phyloP scores from a whole-genome alignment of 2,113 vertebrate species.

The Hippoglossus stenolepis region DNA sequence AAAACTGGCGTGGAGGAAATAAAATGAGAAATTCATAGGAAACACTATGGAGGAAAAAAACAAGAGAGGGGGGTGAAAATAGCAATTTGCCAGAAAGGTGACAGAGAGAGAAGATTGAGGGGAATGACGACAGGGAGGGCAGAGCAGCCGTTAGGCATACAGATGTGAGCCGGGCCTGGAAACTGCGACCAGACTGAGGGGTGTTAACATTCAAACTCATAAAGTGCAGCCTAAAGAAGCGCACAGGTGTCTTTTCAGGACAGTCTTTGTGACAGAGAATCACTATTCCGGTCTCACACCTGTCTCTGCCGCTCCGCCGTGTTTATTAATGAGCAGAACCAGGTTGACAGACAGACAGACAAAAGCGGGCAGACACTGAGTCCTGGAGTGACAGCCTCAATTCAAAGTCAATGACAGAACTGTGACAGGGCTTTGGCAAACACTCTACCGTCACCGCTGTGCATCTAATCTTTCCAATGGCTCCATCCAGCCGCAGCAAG shows the following conservation, averaged over 20 bases:
- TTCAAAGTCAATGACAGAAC: conserved; percentile 51
- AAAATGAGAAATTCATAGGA: conserved; percentile 60
- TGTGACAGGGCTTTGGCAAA: conserved; percentile 48
- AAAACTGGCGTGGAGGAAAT: conserved; percentile 58
- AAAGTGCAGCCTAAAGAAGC: not conserved
- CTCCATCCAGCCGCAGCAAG: conserved; percentile 30
- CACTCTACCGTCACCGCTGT: conserved; percentile 31
- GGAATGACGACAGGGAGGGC: conserved; percentile 1
- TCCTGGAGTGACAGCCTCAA: conserved; percentile 51
- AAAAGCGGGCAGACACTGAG: conserved; percentile 51
- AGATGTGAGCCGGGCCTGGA: conserved; percentile 20
- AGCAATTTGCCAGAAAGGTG: conserved; percentile 55
- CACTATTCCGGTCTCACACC: conserved; percentile 39
- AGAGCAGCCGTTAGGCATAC: conserved; percentile 35
- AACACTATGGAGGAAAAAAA: conserved; percentile 46
- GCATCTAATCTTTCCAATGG: conserved; percentile 49
- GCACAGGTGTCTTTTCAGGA: conserved; percentile 38
- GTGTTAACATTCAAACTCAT: not conserved
- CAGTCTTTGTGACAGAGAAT: conserved; percentile 37
- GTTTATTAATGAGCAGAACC: conserved; percentile 44
- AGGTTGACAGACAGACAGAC: conserved; percentile 37
- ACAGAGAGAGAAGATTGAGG: conserved; percentile 40
- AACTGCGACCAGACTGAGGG: not conserved
- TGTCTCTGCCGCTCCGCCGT: conserved; percentile 10
- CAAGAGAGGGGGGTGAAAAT: not conserved